Percentiles rank a stretch among this genome's conserved stretches.
These are phyloP conservation scores for Crocuta crocuta DNA, from an alignment of 2,113 vertebrate species.

Conservation along the genomic window DNA sequence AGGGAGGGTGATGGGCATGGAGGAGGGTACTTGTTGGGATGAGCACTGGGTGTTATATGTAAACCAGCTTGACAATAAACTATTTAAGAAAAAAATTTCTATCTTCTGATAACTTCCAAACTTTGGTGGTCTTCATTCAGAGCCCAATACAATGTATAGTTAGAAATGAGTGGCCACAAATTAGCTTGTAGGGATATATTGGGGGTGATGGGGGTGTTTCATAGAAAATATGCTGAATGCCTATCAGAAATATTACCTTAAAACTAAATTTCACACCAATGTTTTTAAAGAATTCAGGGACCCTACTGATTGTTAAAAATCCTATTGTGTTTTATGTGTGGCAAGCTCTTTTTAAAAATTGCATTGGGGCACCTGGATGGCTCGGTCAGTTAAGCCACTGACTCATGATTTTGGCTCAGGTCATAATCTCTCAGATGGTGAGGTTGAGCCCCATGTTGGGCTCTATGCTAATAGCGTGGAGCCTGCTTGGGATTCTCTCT, in stretches of 20 bases:
- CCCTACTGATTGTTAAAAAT: neutral
- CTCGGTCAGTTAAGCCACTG: too few species aligned
- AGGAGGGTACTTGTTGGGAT: too few species aligned
- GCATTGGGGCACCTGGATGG: too few species aligned
- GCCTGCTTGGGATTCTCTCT: too few species aligned
- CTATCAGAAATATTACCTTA: conserved; percentile 7
- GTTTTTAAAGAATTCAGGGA: neutral
- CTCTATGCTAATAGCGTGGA: too few species aligned
- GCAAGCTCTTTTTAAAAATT: conserved; percentile 4
- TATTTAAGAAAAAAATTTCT: neutral
- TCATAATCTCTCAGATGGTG: too few species aligned
- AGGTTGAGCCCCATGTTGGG: too few species aligned
- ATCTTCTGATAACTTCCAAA: neutral
- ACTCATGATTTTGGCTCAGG: too few species aligned
- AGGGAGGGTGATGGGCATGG: too few species aligned
- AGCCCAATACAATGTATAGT: neutral
- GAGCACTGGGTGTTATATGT: too few species aligned
- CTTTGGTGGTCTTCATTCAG: neutral
- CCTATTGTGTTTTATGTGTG: neutral
- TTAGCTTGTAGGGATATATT: neutral
- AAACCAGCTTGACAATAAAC: too few species aligned
- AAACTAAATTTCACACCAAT: neutral
- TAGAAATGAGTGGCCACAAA: neutral
- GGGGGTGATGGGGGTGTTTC: neutral
- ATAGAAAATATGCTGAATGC: neutral